Base-by-base conservation (phyloP, 2,797 vertebrate genomes). In the Enteromius thamalakanensis region DNA sequence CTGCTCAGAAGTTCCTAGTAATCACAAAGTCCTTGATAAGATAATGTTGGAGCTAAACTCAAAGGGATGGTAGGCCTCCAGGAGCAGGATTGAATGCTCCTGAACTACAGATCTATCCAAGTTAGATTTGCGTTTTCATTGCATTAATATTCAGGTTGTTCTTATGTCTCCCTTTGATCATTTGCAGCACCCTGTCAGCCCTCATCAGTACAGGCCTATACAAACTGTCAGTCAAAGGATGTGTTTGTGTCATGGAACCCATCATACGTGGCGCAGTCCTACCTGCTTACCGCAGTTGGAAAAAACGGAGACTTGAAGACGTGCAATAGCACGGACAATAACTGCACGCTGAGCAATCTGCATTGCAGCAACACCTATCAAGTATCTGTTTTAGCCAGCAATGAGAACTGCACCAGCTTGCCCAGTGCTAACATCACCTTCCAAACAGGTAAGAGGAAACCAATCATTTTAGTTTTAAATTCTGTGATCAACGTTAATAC, bases 401-500 rank as follows among this genome's bases (percentile, higher is more conserved):
- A 92, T 0, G 87, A 92, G 47, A 93, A 91, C 89, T 95, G 94
- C 89, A 87, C 90, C 86, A 94, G 94, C 81, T 69, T 69, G 10
- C 76, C 91, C 87, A 93, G 92, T 81, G 60, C 74, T 1, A 89
- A 87, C 6, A 34, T 77, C 32, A 90, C 88, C 1, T 32, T 94
- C 34, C 69, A 75, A 49, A 93, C 93, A 81, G 92, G 94, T 94
- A 85, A 45, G 60, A 76, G 67, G 76, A 79, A 1, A 23, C 17
- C 53, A 3, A 71, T 7, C 0, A 4, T 65, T 40, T 26, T 68
- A 47, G 14, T 12, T 23, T 34, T 23, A 29, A 60, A 19, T 45
- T 12, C 51, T 9, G 5, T 47, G 0, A 51, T 3, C 9, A 34
- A 1, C 2, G 17, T 55, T 51, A 15, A n/a, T 29, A 14, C 42